Percentiles rank a stretch among this genome's conserved stretches.
Evolutionary conservation across 2,888 invertebrate species (phyloP).

Genomic region (Lasioglossum pauxillum): DNA sequence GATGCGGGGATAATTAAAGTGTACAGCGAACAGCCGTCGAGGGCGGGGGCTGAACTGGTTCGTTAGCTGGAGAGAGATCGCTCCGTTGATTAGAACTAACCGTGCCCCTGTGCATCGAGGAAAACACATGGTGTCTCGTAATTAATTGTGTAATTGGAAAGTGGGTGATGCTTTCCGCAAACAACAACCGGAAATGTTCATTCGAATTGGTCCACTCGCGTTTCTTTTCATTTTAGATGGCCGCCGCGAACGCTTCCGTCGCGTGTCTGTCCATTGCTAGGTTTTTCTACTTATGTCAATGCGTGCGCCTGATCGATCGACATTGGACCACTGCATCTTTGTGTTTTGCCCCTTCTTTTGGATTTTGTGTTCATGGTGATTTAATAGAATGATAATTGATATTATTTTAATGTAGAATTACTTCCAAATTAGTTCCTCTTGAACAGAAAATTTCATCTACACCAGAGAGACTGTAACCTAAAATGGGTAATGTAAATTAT

Average conservation of each 20-base stretch:
- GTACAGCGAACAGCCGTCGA: slow-evolving; percentile 21
- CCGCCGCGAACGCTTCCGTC: background rate
- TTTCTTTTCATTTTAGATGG: background rate
- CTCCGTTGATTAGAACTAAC: slow-evolving; percentile 39
- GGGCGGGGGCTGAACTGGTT: slow-evolving; percentile 55
- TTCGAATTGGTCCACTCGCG: background rate
- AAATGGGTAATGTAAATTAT: background rate
- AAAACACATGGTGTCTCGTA: slow-evolving; percentile 19
- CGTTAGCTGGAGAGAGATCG: slow-evolving; percentile 62
- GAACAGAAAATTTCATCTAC: background rate
- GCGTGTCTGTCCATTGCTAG: background rate
- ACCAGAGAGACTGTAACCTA: background rate
- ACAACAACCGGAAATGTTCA: background rate
- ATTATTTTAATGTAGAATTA: background rate
- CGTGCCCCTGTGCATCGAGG: slow-evolving; percentile 8
- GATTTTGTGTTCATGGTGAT: background rate
- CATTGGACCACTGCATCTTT: background rate
- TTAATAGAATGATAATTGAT: background rate
- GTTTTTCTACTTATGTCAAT: slow-evolving; percentile 1
- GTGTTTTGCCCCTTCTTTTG: background rate
- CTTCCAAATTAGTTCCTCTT: background rate
- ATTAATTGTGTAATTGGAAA: slow-evolving; percentile 5
- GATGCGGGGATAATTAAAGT: slow-evolving; percentile 57
- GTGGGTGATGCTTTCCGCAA: background rate
- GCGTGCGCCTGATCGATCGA: background rate